Evolutionary conservation across 2,113 vertebrate species (phyloP), one percentile per base, ranked within the genome.

Genomic region (Sarotherodon lohbergeri): DNA sequence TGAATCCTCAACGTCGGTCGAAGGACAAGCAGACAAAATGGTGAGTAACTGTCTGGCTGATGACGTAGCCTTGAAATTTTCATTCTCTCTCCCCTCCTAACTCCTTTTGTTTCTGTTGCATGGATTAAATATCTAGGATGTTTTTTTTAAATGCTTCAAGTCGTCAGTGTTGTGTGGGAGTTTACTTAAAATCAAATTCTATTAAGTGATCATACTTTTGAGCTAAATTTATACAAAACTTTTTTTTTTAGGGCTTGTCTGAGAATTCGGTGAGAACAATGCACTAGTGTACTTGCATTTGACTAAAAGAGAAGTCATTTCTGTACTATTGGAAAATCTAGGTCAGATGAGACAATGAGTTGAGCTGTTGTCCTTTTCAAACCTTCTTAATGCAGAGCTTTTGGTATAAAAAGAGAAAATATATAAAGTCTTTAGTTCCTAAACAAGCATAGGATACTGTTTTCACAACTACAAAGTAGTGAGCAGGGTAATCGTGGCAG

Each of bases 21-120:
- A 94, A 96, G 96, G 94, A 95, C 93, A 84, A 96, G 90, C 94
- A 94, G 90, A 91, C 94, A 97, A 95, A 93, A 97, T 97, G 96
- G 96, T 97, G 93, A 96, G 96, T 96, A 93, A 71, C 80, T 55
- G 89, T 89, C 43, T n/a, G 9, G 9, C 78, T 82, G 88, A 52
- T 95, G 89, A 93, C 88, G 84, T 88, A 84, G 89, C 46, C 48
- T 85, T 17, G 11, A 87, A 87, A 48, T 81, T 59, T 88, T 27
- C 46, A 4, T 16, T 48, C 41, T 79, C 14, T 82, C 22, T 81
- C 66, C 54, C 8, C 7, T 68, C 36, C 36, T 50, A 4, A 22
- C n/a, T 59, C 4, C 16, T 39, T 59, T 85, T 52, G 19, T 50
- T 84, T 82, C 22, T 36, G 29, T 17, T 46, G 66, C 19, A 86